Evolutionary conservation across 2,888 invertebrate species (phyloP).

Genomic region (Hermaeophaga mercurialis): DNA sequence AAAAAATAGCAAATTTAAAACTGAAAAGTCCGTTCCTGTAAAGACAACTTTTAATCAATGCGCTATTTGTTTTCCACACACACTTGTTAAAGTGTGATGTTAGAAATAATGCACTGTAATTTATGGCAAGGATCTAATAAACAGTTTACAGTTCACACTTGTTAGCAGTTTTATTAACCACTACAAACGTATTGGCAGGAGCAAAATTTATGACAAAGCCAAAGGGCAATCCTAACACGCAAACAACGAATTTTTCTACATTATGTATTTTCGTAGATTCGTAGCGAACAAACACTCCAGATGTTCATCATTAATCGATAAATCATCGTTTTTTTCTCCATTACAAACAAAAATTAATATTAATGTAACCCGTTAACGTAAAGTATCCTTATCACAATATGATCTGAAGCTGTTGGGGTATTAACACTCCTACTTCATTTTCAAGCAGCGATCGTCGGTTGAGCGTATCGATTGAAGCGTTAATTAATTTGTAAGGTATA

Average conservation of each 20-base stretch:
- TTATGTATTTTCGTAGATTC: no score
- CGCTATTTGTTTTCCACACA: background rate
- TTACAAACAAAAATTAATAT: conserved; percentile 15
- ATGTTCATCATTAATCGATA: background rate
- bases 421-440: conserved; percentile 24
- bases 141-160: conserved; percentile 12
- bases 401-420: conserved; percentile 21
- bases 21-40: background rate
- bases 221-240: no score
- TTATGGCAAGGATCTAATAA: conserved; percentile 7
- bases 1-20: background rate
- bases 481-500: conserved; percentile 28
- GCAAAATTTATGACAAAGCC: conserved; percentile 8
- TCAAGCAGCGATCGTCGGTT: conserved; percentile 11
- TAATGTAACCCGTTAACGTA: conserved; percentile 12
- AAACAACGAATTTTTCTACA: no score
- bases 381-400: conserved; percentile 18
- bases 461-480: conserved; percentile 14
- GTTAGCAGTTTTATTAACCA: conserved; percentile 8
- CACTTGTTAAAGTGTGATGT: background rate
- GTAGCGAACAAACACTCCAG: no score
- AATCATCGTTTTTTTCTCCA: conserved; percentile 6
- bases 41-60: background rate
- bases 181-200: conserved; percentile 4
- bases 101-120: conserved; percentile 4